A percentile compares a stretch with the other conserved stretches of the same genome.
phyloP scores from a whole-genome alignment of 1,140 invertebrate species.

The Caenorhabditis briggsae region DNA sequence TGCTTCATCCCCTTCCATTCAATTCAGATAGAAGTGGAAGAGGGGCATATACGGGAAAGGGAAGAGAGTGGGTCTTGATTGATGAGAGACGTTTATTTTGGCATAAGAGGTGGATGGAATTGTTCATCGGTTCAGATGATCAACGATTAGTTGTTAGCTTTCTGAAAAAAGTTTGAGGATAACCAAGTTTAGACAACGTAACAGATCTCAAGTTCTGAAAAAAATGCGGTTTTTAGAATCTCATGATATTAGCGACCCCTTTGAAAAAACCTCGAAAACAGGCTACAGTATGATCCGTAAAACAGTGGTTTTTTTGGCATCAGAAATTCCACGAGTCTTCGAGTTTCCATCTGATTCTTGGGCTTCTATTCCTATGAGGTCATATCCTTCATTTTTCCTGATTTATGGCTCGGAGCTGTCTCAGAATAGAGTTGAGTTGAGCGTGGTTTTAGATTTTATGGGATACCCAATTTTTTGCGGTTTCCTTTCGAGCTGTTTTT shows the following conservation, averaged over 20 bases:
- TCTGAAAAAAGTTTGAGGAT: too few relatives aligned
- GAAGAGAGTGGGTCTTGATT: background rate
- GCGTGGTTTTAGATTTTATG: background rate
- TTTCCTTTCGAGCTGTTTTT: too few relatives aligned
- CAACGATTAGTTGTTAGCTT: slow-evolving; percentile 10
- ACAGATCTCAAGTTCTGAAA: too few relatives aligned
- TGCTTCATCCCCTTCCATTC: background rate
- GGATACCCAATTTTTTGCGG: background rate
- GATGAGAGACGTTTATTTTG: slow-evolving; percentile 34
- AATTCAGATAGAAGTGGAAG: slow-evolving; percentile 22
- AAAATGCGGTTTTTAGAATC: background rate
- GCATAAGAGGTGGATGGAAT: background rate
- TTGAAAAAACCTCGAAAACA: background rate
- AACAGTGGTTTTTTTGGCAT: too few relatives aligned
- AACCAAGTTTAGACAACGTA: too few relatives aligned
- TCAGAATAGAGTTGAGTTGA: background rate
- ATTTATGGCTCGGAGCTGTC: background rate
- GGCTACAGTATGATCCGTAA: too few relatives aligned
- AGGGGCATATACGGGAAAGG: slow-evolving; percentile 14
- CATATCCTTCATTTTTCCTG: background rate
- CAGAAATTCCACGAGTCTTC: too few relatives aligned
- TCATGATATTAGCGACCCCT: background rate
- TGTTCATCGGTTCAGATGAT: background rate
- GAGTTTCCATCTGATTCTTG: too few relatives aligned
- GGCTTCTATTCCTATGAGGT: background rate